These are phyloP conservation scores for Neolamprologus fasciatus DNA, from an alignment of 2,113 vertebrate species.

Conservation along the genomic window DNA sequence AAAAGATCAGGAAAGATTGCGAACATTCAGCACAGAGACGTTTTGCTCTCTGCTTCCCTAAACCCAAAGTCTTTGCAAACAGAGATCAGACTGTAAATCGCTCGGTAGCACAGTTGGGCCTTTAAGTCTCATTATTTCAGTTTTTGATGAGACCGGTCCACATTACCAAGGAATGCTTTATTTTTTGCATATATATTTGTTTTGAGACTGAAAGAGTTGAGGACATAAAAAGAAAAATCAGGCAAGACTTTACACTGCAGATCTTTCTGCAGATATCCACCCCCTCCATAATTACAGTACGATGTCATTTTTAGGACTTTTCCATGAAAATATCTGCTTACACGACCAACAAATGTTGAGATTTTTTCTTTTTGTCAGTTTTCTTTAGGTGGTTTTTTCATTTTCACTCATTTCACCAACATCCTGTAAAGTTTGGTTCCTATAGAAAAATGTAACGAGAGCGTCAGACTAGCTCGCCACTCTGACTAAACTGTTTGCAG, in stretches of 20 bases:
- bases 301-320: not conserved
- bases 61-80: not conserved
- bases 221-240: not conserved
- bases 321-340: not conserved
- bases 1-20: not conserved
- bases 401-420: not conserved
- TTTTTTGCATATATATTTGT: not conserved
- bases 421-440: not conserved
- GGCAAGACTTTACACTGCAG: not conserved
- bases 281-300: not conserved
- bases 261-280: not conserved
- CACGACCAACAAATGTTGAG: no score
- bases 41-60: not conserved
- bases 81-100: not conserved
- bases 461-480: not conserved
- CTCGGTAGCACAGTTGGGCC: not conserved
- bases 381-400: not conserved
- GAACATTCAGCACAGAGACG: not conserved
- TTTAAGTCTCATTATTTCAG: not conserved
- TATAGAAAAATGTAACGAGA: not conserved
- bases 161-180: not conserved
- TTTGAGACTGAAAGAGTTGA: not conserved
- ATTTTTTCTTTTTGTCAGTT: not conserved
- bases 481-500: not conserved
- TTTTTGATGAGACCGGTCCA: not conserved